These are phyloP conservation scores for Xyrichtys novacula DNA, from an alignment of 2,797 vertebrate genomes.

Conservation along the genomic window DNA sequence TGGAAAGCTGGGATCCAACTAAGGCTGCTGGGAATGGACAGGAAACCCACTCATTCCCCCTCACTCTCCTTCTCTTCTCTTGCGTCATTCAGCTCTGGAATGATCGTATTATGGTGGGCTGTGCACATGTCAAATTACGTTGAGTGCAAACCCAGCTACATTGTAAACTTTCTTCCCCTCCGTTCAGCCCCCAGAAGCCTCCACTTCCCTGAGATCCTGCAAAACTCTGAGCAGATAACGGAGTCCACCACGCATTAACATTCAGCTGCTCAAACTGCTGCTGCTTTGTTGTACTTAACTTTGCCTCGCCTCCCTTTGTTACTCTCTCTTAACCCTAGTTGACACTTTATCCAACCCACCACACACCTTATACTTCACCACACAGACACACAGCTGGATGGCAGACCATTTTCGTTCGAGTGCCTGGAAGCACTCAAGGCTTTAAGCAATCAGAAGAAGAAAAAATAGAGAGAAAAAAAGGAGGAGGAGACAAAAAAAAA, in stretches of 20 bases:
- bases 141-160: slow-evolving; percentile 56
- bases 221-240: slow-evolving; percentile 1
- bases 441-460: slow-evolving; percentile 33
- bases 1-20: slow-evolving; percentile 59
- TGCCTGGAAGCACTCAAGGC: slow-evolving; percentile 32
- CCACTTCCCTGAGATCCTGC: neutral
- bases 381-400: slow-evolving; percentile 47
- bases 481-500: neutral
- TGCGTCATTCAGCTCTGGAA: slow-evolving; percentile 68
- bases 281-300: neutral
- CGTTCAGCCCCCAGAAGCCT: slow-evolving; percentile 1
- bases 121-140: slow-evolving; percentile 65
- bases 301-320: slow-evolving; percentile 1
- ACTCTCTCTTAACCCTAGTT: slow-evolving; percentile 28
- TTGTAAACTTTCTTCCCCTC: slow-evolving; percentile 33
- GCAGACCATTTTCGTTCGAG: slow-evolving; percentile 32
- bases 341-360: slow-evolving; percentile 16
- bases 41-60: slow-evolving; percentile 57
- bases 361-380: slow-evolving; percentile 6
- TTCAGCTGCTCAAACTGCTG: neutral
- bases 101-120: slow-evolving; percentile 52
- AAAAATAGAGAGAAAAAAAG: neutral
- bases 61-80: slow-evolving; percentile 35
- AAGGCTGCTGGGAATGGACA: slow-evolving; percentile 64
- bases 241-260: slow-evolving; percentile 4